Conservation (phyloP, 1,140 invertebrate species). For the Campoletis sonorensis region DNA sequence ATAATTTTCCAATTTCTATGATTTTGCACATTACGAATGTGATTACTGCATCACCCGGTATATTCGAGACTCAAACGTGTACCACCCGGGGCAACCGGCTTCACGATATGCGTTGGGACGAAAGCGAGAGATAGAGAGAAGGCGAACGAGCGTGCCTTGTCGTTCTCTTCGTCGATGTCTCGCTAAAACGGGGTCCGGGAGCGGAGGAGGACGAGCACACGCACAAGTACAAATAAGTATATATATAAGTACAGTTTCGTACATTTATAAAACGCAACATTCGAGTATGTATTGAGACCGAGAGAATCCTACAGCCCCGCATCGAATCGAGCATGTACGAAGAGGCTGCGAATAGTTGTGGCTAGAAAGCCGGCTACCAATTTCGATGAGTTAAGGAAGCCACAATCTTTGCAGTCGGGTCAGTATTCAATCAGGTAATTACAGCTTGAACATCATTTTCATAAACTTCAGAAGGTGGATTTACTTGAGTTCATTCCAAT, state of each 20-base stretch:
- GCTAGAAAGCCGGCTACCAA: constrained; percentile 71
- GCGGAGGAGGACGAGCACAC: constrained; percentile 25
- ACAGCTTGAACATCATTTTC: neutral
- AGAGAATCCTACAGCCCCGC: neutral
- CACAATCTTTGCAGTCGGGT: neutral
- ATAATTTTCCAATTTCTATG: too few species aligned
- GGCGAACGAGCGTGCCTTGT: constrained; percentile 12
- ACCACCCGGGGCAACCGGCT: constrained; percentile 42
- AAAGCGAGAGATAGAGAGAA: neutral
- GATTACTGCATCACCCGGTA: neutral
- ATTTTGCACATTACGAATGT: too few species aligned
- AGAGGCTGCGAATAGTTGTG: constrained; percentile 42
- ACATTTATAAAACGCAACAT: neutral
- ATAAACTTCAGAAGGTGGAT: neutral
- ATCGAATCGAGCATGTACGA: neutral
- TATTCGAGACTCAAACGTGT: constrained; percentile 6
- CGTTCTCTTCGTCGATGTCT: constrained; percentile 29
- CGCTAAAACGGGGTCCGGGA: constrained; percentile 31
- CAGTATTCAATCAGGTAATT: neutral
- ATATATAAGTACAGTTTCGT: too few species aligned
- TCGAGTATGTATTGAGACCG: neutral
- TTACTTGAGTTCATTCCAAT: neutral
- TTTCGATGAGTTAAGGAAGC: constrained; percentile 44
- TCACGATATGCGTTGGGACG: constrained; percentile 16
- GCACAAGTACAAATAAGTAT: neutral